Base-by-base conservation (phyloP, 2,113 vertebrate species). In the Martes martes region DNA sequence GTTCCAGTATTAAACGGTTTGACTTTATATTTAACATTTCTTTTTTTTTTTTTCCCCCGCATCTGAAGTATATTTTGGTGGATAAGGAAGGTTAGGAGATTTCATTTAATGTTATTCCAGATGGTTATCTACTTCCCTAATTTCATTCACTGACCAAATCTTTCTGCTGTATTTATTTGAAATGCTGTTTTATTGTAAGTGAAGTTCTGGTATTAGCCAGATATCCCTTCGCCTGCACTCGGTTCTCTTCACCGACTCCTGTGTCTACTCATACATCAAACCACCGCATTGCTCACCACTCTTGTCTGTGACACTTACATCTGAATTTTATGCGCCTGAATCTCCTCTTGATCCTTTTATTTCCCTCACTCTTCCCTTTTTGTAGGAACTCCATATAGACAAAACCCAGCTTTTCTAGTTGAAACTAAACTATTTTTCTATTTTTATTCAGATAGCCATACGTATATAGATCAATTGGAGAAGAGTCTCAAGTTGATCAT, bases 61-160 rank as follows among this genome's bases (percentile, higher is more conserved):
- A 67, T 33, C 63, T 91, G 28, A 45, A 86, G 15, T 94, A 16
- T 85, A 90, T 61, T 93, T 97, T 23, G 2, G 59, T 31, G 52
- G 33, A 24, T 24, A 16, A 31, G 10, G 7, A 63, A 33, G 85
- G 78, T 74, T 63, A 47, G 6, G 14, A 42, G 61, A n/a, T 45
- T 11, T 28, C 73, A 36, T 33, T 84, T 76, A 78, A 67, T 93
- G 78, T 83, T 80, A 78, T 65, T 65, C 36, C 59, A 50, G 15
- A n/a, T 84, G 4, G 2, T 73, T 84, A 71, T 87, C 55, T 63
- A 50, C 33, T 78, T 76, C 7, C 7, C 47, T 91, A 45, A 76
- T 45, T 79, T 91, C 47, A 42, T 73, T 83, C 83, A 86, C 73
- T 55, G 26, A 85, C n/a, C 26, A 24, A 33, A 52, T 18, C 36